Evolutionary conservation across 2,113 vertebrate genomes (phyloP).

Genomic region (Progne subis): DNA sequence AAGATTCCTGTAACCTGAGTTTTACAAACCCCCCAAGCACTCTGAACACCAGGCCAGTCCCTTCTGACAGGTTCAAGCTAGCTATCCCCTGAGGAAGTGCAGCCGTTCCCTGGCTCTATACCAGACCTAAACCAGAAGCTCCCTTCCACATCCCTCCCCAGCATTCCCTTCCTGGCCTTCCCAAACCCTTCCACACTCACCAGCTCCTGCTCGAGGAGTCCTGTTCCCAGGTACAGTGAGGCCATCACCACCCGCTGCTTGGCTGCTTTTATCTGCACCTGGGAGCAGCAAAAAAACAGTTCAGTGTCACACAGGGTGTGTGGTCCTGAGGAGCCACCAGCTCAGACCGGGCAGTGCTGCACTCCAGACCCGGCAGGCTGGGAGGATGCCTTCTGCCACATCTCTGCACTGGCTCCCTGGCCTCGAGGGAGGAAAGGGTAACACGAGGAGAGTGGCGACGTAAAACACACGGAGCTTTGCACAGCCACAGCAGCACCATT

Average conservation of each 20-base stretch:
- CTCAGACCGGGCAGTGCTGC: not conserved
- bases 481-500: not conserved
- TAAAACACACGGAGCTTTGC: rapidly evolving
- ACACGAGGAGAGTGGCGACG: rapidly evolving
- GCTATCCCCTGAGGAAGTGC: not conserved
- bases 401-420: not conserved
- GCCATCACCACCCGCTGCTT: conserved; percentile 92
- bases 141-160: not conserved
- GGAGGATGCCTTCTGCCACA: not conserved
- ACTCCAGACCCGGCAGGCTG: rapidly evolving
- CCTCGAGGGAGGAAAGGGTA: not conserved
- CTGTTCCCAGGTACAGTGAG: conserved; percentile 93
- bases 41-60: not conserved
- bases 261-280: conserved; percentile 89
- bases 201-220: conserved; percentile 91
- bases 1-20: not conserved
- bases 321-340: not conserved
- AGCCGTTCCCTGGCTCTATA: not conserved
- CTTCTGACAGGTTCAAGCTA: not conserved
- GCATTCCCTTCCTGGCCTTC: not conserved
- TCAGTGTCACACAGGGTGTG: not conserved
- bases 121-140: not conserved
- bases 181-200: conserved; percentile 73
- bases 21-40: not conserved
- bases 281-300: not conserved